These are phyloP conservation scores for Delia radicum DNA, from an alignment of 1,140 invertebrate genomes.

Conservation along the genomic window DNA sequence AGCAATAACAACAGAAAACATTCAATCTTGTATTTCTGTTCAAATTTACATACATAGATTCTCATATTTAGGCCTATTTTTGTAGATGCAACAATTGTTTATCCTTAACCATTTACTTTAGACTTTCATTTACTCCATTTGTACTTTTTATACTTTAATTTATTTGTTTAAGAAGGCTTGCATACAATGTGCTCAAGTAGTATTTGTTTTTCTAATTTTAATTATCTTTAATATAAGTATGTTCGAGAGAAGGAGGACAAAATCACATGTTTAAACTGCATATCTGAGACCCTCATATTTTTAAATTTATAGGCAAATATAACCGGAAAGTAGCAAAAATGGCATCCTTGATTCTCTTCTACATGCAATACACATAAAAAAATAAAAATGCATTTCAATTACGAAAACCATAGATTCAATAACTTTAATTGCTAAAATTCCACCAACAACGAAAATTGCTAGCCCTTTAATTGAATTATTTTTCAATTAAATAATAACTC, in stretches of 20 bases:
- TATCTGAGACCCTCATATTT: too few relatives aligned
- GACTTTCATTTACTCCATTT: background rate
- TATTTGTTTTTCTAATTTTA: background rate
- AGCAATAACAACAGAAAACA: background rate
- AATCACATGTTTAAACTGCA: too few relatives aligned
- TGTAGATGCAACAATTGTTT: slow-evolving; percentile 13
- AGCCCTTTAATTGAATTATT: too few relatives aligned
- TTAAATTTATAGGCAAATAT: too few relatives aligned
- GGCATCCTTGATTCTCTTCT: too few relatives aligned
- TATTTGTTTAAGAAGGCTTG: background rate
- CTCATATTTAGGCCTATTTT: background rate
- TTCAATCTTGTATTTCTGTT: background rate
- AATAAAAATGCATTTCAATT: background rate
- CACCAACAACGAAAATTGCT: too few relatives aligned
- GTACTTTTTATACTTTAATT: background rate
- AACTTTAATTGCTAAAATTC: too few relatives aligned
- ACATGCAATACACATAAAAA: background rate
- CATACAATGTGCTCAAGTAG: background rate
- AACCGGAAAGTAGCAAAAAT: too few relatives aligned
- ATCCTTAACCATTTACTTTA: slow-evolving; percentile 5
- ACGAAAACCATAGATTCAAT: too few relatives aligned
- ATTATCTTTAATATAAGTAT: too few relatives aligned
- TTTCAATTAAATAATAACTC: too few relatives aligned
- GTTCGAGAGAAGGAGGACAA: too few relatives aligned
- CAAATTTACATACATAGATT: background rate